phyloP scores from a whole-genome alignment of 2,888 invertebrate species.

The Prionchulus punctatus region DNA sequence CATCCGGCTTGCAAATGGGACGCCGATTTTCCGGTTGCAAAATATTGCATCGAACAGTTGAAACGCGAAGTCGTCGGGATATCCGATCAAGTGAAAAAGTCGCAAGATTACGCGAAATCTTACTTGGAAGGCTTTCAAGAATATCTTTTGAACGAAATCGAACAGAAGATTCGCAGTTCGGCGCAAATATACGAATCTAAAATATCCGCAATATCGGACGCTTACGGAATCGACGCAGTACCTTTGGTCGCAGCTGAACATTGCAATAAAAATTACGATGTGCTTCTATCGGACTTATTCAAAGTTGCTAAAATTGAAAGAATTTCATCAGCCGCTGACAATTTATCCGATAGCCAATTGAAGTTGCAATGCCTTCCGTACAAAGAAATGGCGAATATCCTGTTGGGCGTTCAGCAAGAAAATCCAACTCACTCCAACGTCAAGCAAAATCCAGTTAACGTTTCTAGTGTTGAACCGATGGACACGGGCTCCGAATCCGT shows the following conservation, averaged over 20 bases:
- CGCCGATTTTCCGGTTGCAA: neutral
- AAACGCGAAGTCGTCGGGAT: neutral
- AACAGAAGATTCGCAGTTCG: neutral
- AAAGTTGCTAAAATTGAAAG: neutral
- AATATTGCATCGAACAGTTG: neutral
- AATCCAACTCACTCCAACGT: neutral
- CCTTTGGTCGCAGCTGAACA: neutral
- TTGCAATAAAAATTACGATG: neutral
- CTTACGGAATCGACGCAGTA: neutral
- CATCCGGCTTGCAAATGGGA: neutral
- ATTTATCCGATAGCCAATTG: neutral
- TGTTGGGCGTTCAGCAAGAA: neutral
- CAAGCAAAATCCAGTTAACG: neutral
- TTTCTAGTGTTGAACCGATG: too few relatives aligned
- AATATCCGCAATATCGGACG: neutral
- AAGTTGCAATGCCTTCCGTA: neutral
- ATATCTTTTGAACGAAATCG: neutral
- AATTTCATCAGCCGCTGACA: neutral
- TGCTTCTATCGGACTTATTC: neutral
- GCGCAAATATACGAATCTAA: neutral
- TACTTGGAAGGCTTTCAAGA: conserved; percentile 3
- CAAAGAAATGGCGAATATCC: neutral
- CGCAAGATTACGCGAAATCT: neutral
- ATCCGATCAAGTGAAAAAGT: neutral
- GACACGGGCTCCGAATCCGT: too few relatives aligned